These are phyloP conservation scores for Flabesymbios commensalis DNA, from an alignment of 2,888 invertebrate species.

Conservation along the genomic window DNA sequence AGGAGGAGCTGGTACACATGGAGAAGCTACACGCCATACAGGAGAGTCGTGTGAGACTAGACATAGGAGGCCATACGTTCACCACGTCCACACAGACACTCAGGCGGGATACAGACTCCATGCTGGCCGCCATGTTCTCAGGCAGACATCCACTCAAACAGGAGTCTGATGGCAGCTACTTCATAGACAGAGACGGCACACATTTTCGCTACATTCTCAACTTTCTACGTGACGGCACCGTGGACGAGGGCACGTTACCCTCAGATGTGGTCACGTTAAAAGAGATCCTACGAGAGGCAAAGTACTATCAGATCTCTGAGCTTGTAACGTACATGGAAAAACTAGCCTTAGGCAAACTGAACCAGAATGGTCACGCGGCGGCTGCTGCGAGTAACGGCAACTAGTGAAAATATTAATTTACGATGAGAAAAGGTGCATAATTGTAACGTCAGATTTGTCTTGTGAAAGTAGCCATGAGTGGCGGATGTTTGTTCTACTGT, in stretches of 20 bases:
- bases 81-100: constrained; percentile 40
- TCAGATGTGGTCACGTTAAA: constrained; percentile 26
- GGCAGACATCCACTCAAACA: constrained; percentile 33
- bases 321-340: neutral
- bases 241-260: constrained; percentile 36
- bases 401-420: no score
- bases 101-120: constrained; percentile 32
- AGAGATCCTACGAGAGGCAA: constrained; percentile 38
- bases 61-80: constrained; percentile 39
- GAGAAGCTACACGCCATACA: constrained; percentile 23
- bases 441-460: no score
- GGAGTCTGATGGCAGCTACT: constrained; percentile 41
- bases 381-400: no score
- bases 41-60: constrained; percentile 38
- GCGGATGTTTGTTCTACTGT: no score
- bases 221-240: constrained; percentile 53
- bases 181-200: constrained; percentile 43
- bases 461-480: no score
- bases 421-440: no score
- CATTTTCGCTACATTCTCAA: constrained; percentile 54
- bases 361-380: no score
- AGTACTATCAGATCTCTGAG: constrained; percentile 36
- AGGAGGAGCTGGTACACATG: neutral
- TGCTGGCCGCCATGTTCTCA: constrained; percentile 41
- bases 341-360: neutral